phyloP scores from a whole-genome alignment of 37 sponge, comb jelly and placozoan genomes.

The Chondrilla cf. caribensis region DNA sequence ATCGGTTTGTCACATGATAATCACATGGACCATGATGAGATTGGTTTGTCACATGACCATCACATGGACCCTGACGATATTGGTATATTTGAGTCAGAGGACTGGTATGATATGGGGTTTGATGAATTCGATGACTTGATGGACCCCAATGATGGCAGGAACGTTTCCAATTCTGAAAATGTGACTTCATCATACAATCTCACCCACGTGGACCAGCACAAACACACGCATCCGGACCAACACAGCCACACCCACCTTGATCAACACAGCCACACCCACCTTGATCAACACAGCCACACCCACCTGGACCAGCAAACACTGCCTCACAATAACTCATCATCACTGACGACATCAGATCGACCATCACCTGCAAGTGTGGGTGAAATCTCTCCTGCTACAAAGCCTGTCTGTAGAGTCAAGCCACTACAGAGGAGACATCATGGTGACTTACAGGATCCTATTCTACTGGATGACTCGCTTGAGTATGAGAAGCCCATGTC shows the following conservation, averaged over 20 bases:
- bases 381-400: no score
- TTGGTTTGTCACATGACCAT: no score
- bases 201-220: no score
- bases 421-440: background rate
- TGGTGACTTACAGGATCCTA: background rate
- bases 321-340: no score
- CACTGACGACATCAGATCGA: background rate
- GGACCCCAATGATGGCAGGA: background rate
- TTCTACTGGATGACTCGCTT: conserved; percentile 18
- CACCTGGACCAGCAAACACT: no score
- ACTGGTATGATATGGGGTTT: background rate
- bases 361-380: background rate
- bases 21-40: no score
- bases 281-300: no score
- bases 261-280: no score
- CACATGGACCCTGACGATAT: background rate
- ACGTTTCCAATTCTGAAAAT: no score
- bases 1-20: background rate
- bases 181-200: no score
- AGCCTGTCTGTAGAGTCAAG: background rate
- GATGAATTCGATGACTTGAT: background rate
- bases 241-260: no score
- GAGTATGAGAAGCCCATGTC: background rate
- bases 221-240: no score
- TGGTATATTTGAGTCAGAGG: background rate